Percentiles rank a stretch among this genome's conserved stretches.
phyloP scores from a whole-genome alignment of 2,888 invertebrate genomes.

The Brenthis hecate region DNA sequence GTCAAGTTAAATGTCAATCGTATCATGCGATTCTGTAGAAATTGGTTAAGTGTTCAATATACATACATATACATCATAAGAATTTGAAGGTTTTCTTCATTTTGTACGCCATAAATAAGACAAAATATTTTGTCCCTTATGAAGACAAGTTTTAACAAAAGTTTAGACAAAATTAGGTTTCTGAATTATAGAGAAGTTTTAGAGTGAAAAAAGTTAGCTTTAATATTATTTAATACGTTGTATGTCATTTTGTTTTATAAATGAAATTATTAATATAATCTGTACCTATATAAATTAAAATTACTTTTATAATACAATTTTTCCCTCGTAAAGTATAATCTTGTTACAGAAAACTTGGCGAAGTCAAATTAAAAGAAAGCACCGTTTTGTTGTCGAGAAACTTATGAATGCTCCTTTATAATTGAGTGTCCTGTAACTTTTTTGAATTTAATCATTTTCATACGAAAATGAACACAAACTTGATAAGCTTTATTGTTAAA shows the following conservation, averaged over 20 bases:
- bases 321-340: conserved; percentile 75
- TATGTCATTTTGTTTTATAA: too few relatives aligned
- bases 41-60: neutral
- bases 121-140: too few relatives aligned
- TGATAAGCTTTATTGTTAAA: too few relatives aligned
- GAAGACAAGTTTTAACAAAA: too few relatives aligned
- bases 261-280: too few relatives aligned
- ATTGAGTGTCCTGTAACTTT: conserved; percentile 53
- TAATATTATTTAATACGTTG: too few relatives aligned
- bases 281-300: conserved; percentile 12
- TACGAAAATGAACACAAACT: neutral
- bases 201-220: too few relatives aligned
- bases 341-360: conserved; percentile 76
- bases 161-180: too few relatives aligned
- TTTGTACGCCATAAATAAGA: too few relatives aligned
- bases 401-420: conserved; percentile 65
- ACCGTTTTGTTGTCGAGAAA: conserved; percentile 44
- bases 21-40: neutral
- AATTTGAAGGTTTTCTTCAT: neutral
- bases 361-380: conserved; percentile 70
- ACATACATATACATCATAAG: neutral
- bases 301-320: conserved; percentile 69
- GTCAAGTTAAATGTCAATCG: neutral
- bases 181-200: too few relatives aligned
- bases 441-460: conserved; percentile 61